Base-by-base conservation (phyloP, 2,113 vertebrate species). In the Scomber scombrus region DNA sequence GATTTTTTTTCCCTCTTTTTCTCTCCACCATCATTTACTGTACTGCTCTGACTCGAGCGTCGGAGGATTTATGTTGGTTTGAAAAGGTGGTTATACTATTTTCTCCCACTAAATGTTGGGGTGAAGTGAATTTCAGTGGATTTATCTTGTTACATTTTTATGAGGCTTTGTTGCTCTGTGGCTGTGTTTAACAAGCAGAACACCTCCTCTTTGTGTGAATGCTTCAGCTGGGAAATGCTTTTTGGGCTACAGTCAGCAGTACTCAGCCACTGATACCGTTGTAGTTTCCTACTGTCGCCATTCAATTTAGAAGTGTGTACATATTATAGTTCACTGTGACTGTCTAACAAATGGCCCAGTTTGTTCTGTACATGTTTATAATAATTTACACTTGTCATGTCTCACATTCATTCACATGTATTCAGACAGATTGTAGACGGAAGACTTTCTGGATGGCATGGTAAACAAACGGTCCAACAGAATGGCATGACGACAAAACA, bases 111-210 rank as follows among this genome's bases (percentile, higher is more conserved):
- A 47, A 75, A 56, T 49, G 64, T 55, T 15, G n/a, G n/a, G 6
- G 47, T 40, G 34, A 68, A 75, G 56, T 26, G 60, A 65, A 7
- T 71, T 77, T 40, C 52, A 47, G 66, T 54, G 61, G 46, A 58
- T 78, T 67, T 62, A 31, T 16, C 69, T 73, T 45, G 43, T 78
- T 83, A 16, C 61, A 62, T 68, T 78, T 83, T 73, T 60, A 68
- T 55, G 68, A 73, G 62, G 63, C 55, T 26, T 47, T 78, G 61
- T 71, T 66, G 34, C 67, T 65, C 4, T 26, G 67, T 52, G 51
- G 31, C 57, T 62, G 4, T 60, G 61, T 76, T 81, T 81, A 82
- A 70, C 45, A 75, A 70, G 79, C 78, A 73, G 47, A 52, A 68
- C 71, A 75, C 49, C 64, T 46, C 46, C 31, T 68, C 64, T 63